Evolutionary conservation across 1,140 invertebrate species (phyloP).

Genomic region (Drosophila bocqueti): DNA sequence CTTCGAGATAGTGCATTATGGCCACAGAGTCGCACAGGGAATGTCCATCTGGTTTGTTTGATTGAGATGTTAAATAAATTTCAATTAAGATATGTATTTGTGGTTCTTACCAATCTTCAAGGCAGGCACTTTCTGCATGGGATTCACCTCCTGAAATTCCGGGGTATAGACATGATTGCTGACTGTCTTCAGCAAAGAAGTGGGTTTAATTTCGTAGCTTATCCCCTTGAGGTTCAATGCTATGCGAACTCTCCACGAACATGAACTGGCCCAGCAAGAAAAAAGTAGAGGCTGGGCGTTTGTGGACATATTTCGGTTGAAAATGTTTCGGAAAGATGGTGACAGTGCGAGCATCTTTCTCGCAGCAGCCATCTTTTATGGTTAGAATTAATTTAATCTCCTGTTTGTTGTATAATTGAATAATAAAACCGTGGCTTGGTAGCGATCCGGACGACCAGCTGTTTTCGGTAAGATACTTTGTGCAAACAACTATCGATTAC

Average conservation of each 20-base stretch:
- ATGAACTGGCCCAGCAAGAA: conserved; percentile 95
- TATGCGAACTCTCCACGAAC: conserved; percentile 95
- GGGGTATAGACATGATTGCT: conserved; percentile 92
- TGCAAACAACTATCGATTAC: conserved; percentile 20
- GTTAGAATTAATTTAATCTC: too few species aligned
- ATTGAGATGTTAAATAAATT: not conserved
- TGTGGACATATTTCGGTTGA: not conserved
- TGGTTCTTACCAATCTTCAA: conserved; percentile 89
- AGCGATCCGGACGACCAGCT: conserved; percentile 2
- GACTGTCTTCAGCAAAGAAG: conserved; percentile 93
- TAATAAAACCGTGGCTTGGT: not conserved
- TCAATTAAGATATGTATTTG: not conserved
- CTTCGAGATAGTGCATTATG: conserved; percentile 98
- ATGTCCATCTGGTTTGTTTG: conserved; percentile 87
- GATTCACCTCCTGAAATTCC: conserved; percentile 95
- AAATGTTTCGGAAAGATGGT: too few species aligned
- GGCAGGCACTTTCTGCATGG: conserved; percentile 96
- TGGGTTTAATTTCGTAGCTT: conserved; percentile 95
- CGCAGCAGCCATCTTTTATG: conserved; percentile 1
- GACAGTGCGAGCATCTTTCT: not conserved
- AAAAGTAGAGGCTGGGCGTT: conserved; percentile 90
- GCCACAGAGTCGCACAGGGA: conserved; percentile 95
- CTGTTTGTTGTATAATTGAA: not conserved
- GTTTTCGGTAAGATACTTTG: conserved; percentile 4
- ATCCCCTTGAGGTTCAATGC: conserved; percentile 97